Base-by-base conservation (phyloP, 2,797 vertebrate genomes). In the Macropus fuliginosus region DNA sequence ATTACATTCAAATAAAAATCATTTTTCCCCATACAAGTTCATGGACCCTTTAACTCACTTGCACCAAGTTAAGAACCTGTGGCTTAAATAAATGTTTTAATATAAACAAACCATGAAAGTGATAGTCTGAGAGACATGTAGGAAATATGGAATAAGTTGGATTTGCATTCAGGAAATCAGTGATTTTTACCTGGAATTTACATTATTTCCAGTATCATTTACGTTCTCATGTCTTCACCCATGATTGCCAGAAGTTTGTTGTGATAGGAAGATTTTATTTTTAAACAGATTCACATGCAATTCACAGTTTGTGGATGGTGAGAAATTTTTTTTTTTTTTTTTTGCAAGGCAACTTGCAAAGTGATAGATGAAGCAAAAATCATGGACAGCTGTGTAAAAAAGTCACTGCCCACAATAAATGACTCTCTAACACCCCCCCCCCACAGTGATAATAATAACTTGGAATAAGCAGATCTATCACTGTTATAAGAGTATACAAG, bases 261-360 rank as follows among this genome's bases (percentile, higher is more conserved):
- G 94, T 91, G 81, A 90, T 91, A 95, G 66, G 87, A 95, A 94
- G 90, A 5, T 74, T 96, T 97, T 96, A 95, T 96, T 96, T 95
- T 96, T 96, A 96, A 96, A 96, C 94, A 95, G 50, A 57, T 52
- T 96, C 95, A 93, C 89, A 94, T 55, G 92, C 52, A 92, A 97
- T 96, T 97, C 95, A 74, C 93, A 46, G 62, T n/a, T 97, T 92
- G 57, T 31, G 40, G 93, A 57, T 28, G 27, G 95, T 0, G 0
- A 97, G 52, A 96, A 96, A 96, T 52, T 52, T 52, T 52, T 52
- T 52, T 50, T 52, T 52, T 52, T 52, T 52, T 52, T 52, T 62
- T 62, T 62, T 55, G 96, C 29, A 91, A 90, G 91, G 87, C 87
- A 95, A 95, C 55, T 24, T 94, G 92, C 55, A 93, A 95, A 97